Evolutionary conservation across 2,113 vertebrate species (phyloP).

Genomic region (Myxocyprinus asiaticus): DNA sequence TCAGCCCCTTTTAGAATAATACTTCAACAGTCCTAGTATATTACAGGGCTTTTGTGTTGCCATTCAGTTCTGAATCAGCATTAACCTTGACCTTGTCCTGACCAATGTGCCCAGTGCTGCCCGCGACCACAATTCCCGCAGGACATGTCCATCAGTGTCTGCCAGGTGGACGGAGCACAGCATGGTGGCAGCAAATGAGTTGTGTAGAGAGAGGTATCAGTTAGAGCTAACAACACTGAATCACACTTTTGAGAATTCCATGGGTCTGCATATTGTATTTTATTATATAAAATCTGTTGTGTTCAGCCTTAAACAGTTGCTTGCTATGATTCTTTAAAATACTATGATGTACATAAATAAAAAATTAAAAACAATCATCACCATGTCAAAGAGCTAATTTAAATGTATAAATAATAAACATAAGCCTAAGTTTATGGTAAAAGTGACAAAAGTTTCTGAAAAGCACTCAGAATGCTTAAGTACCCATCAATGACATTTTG

Average conservation of each 20-base stretch:
- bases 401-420: no score
- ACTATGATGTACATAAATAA: not conserved
- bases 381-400: not conserved
- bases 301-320: not conserved
- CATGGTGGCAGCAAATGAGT: constrained; percentile 32
- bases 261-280: not conserved
- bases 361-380: no score
- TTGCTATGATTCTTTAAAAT: not conserved
- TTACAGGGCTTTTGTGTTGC: constrained; percentile 1
- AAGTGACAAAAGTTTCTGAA: no score
- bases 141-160: constrained; percentile 3
- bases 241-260: constrained; percentile 1
- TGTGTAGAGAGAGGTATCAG: constrained; percentile 46
- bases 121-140: not conserved
- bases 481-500: not conserved
- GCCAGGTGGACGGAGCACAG: not conserved
- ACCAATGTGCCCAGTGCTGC: not conserved
- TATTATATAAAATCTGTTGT: not conserved
- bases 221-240: constrained; percentile 24
- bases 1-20: constrained; percentile 6
- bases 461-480: no score
- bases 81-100: constrained; percentile 26
- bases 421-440: no score
- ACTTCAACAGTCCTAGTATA: not conserved
- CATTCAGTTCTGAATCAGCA: not conserved